Evolutionary conservation across 1,140 invertebrate species (phyloP).

Genomic region (Drosophila rufa): DNA sequence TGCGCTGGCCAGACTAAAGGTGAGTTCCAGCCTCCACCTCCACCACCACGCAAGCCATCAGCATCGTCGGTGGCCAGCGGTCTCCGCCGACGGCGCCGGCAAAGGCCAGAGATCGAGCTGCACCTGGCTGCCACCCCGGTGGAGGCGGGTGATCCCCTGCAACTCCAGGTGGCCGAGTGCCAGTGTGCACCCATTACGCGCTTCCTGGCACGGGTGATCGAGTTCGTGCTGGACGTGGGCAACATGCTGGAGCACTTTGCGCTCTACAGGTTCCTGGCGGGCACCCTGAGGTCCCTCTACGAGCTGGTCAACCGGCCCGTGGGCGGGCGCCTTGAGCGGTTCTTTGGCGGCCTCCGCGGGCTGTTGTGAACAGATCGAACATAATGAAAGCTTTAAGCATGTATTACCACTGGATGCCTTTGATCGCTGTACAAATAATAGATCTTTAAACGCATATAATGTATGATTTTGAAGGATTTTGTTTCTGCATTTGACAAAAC

Average conservation of each 20-base stretch:
- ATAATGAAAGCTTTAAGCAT: constrained; percentile 48
- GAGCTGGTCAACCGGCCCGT: constrained; percentile 69
- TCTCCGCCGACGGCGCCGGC: constrained; percentile 17
- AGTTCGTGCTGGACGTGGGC: constrained; percentile 74
- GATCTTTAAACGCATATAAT: constrained; percentile 38
- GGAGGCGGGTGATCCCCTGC: constrained; percentile 8
- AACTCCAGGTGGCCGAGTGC: constrained; percentile 57
- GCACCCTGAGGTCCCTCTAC: constrained; percentile 76
- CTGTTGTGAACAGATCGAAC: constrained; percentile 51
- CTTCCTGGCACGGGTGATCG: constrained; percentile 79
- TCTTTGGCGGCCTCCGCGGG: constrained; percentile 68
- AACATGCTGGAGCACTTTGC: constrained; percentile 79
- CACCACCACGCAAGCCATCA: constrained; percentile 28
- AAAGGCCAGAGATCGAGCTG: not conserved
- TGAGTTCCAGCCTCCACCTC: constrained; percentile 70
- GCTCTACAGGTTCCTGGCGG: constrained; percentile 76
- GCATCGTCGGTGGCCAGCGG: constrained; percentile 29
- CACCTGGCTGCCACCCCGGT: constrained; percentile 1
- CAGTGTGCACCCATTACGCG: constrained; percentile 83
- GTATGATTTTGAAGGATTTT: constrained; percentile 64
- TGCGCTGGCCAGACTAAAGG: constrained; percentile 82
- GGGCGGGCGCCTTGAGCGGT: constrained; percentile 58
- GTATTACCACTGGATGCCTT: constrained; percentile 38
- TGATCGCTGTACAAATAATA: constrained; percentile 51
- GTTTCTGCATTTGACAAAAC: constrained; percentile 82